phyloP scores from a whole-genome alignment of 2,113 vertebrate genomes.

The Campylorhamphus procurvoides region DNA sequence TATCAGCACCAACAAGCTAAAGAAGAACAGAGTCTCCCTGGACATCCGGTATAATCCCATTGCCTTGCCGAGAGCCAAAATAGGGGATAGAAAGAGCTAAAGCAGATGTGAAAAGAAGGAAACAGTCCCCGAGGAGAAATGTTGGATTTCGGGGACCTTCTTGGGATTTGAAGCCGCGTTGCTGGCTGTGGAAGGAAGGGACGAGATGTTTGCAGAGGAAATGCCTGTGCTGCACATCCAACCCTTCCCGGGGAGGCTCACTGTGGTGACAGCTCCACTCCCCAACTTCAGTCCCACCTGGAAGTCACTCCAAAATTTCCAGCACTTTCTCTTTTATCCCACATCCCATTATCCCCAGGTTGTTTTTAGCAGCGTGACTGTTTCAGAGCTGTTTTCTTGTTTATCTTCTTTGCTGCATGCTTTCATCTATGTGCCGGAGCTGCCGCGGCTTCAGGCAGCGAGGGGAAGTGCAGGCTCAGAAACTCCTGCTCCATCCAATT shows the following conservation, averaged over 20 bases:
- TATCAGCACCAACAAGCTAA: neutral
- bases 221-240: neutral
- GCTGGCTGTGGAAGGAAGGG: neutral
- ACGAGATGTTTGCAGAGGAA: rapidly evolving
- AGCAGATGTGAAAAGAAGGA: neutral
- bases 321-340: neutral
- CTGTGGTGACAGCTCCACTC: neutral
- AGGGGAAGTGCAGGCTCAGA: slow-evolving; percentile 1
- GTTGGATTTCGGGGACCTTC: neutral
- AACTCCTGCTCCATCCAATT: neutral
- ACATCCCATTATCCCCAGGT: neutral
- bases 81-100: neutral
- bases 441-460: neutral
- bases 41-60: neutral
- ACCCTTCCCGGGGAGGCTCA: too few relatives aligned
- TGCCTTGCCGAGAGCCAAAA: neutral
- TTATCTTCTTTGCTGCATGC: neutral
- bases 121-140: neutral
- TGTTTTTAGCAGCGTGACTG: neutral
- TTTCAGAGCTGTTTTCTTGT: neutral
- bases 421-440: neutral
- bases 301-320: neutral
- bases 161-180: neutral
- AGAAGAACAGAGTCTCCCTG: neutral
- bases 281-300: neutral